Conservation (phyloP, 2,888 invertebrate species). For the Oeneis ivallda region DNA sequence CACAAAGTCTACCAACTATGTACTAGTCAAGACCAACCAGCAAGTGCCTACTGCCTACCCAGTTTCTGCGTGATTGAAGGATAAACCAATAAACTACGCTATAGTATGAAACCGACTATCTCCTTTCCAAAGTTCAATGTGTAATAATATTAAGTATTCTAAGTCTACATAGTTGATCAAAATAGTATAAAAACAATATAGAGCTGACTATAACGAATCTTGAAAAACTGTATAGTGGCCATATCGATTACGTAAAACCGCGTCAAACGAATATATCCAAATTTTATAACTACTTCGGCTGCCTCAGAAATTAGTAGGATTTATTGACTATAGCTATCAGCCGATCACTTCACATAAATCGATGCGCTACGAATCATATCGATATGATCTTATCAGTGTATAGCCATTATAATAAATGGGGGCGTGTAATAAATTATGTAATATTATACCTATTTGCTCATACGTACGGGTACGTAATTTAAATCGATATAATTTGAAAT, state of each 20-base stretch:
- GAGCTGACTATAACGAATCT: background rate
- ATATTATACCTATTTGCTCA: conserved; percentile 18
- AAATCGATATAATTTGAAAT: too few relatives aligned
- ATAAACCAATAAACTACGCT: too few relatives aligned
- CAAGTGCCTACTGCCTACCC: too few relatives aligned
- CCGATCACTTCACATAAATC: conserved; percentile 66
- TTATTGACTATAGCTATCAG: conserved; percentile 60
- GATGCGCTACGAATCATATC: conserved; percentile 40
- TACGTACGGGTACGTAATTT: too few relatives aligned
- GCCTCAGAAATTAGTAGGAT: conserved; percentile 52
- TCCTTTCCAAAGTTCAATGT: too few relatives aligned
- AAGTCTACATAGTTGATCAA: too few relatives aligned
- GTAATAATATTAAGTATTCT: too few relatives aligned
- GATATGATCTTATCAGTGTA: conserved; percentile 26
- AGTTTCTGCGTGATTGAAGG: too few relatives aligned
- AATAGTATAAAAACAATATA: too few relatives aligned
- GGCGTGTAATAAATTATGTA: conserved; percentile 22
- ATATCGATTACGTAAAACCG: background rate
- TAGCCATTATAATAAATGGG: conserved; percentile 29
- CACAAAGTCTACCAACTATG: too few relatives aligned
- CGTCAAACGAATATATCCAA: background rate
- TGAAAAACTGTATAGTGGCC: background rate
- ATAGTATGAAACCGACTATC: too few relatives aligned
- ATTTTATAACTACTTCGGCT: conserved; percentile 4
- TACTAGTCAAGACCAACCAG: too few relatives aligned